Evolutionary conservation across 2,113 vertebrate genomes (phyloP).

Genomic region (Mixornis gularis): DNA sequence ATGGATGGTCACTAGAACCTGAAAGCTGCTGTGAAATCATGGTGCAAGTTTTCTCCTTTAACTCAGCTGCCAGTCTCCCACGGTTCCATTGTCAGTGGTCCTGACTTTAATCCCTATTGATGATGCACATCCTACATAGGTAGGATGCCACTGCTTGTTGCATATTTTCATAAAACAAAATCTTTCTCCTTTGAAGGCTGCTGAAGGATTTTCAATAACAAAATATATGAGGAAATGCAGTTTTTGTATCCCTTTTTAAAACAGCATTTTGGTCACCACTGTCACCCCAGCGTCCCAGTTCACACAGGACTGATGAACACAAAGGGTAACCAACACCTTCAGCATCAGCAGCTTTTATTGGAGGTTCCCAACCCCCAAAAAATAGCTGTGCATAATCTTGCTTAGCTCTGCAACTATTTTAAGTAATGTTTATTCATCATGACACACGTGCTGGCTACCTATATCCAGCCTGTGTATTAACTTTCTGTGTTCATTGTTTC

Average conservation of each 20-base stretch:
- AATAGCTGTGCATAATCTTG: not conserved
- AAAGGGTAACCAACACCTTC: not conserved
- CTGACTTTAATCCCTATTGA: not conserved
- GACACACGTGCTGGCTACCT: not conserved
- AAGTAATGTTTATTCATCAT: not conserved
- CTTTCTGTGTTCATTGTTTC: not conserved
- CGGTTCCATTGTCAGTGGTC: not conserved
- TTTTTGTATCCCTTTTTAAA: not conserved
- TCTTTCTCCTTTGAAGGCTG: not conserved
- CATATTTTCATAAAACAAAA: not conserved
- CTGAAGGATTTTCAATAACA: not conserved
- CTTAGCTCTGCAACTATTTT: not conserved
- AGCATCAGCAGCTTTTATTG: not conserved
- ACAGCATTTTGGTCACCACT: rapidly evolving
- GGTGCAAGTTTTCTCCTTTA: not conserved
- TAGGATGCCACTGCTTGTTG: not conserved
- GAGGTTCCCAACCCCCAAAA: not conserved
- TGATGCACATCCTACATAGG: not conserved
- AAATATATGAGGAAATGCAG: not conserved
- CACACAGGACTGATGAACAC: not conserved
- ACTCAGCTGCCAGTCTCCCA: not conserved
- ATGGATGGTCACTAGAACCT: not conserved
- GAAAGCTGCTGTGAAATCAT: not conserved
- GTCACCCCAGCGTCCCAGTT: not conserved
- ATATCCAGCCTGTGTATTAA: not conserved